These are phyloP conservation scores for Microctenopoma stevenorrisi DNA, from an alignment of 2,797 vertebrate species.

Conservation along the genomic window DNA sequence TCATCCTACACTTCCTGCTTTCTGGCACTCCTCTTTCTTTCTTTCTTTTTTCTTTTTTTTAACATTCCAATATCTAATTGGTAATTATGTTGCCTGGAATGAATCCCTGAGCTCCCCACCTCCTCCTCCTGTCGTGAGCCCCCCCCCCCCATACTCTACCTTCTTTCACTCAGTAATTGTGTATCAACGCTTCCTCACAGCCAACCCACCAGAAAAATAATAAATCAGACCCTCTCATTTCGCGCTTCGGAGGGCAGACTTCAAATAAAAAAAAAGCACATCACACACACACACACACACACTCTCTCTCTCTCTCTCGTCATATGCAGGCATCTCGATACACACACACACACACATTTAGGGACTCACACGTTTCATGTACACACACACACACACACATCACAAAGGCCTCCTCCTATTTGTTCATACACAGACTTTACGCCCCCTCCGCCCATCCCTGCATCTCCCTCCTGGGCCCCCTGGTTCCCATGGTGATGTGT, in stretches of 20 bases:
- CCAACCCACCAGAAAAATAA: slow-evolving; percentile 87
- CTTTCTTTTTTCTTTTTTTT: slow-evolving; percentile 65
- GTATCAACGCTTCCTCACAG: slow-evolving; percentile 87
- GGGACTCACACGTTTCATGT: not conserved
- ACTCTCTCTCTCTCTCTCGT: slow-evolving; percentile 21
- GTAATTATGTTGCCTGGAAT: slow-evolving; percentile 87
- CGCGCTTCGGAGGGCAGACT: slow-evolving; percentile 88
- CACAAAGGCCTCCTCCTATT: slow-evolving; percentile 66
- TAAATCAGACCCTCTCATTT: slow-evolving; percentile 90
- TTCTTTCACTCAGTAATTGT: slow-evolving; percentile 83
- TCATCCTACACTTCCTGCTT: slow-evolving; percentile 69
- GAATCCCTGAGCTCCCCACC: slow-evolving; percentile 74
- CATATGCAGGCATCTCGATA: slow-evolving; percentile 45
- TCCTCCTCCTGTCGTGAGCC: slow-evolving; percentile 47
- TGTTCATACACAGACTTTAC: slow-evolving; percentile 64
- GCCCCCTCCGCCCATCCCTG: slow-evolving; percentile 58
- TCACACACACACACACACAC: slow-evolving; percentile 47
- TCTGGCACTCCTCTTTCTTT: slow-evolving; percentile 15
- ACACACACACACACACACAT: slow-evolving; percentile 43
- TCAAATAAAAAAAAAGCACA: slow-evolving; percentile 82
- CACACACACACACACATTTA: slow-evolving; percentile 35
- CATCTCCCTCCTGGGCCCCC: slow-evolving; percentile 78
- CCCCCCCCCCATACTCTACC: slow-evolving; percentile 4
- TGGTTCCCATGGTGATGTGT: slow-evolving; percentile 85
- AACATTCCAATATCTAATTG: slow-evolving; percentile 89